A percentile compares a stretch with the other conserved stretches of the same genome.
Conservation (phyloP, 2,797 vertebrate genomes). For the Gallinago solitaria region DNA sequence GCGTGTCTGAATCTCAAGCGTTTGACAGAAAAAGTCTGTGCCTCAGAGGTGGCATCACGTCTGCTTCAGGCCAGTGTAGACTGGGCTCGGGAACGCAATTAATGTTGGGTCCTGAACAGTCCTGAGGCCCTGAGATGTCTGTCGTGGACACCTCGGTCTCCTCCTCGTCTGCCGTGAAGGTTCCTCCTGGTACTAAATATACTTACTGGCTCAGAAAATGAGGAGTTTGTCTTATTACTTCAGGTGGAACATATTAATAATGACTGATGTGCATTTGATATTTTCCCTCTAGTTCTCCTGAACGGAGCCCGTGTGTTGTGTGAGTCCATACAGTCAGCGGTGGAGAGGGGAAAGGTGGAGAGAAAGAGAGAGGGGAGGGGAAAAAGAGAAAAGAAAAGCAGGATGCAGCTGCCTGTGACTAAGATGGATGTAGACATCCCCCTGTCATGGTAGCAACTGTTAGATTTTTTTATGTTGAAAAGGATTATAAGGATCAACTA, state of each 20-base stretch:
- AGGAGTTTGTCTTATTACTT: not conserved
- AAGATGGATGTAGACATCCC: not conserved
- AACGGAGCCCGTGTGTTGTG: not conserved
- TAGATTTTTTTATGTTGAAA: not conserved
- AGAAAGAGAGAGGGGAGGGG: not conserved
- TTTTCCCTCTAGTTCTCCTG: not conserved
- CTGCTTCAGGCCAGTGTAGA: not conserved
- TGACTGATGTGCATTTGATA: not conserved
- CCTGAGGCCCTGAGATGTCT: not conserved
- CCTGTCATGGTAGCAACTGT: not conserved
- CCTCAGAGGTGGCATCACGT: not conserved
- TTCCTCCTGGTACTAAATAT: not conserved
- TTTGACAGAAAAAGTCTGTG: not conserved
- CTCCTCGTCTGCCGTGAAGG: not conserved
- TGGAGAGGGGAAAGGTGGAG: not conserved
- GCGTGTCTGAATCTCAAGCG: not conserved
- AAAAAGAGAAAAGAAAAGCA: not conserved
- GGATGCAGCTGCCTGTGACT: not conserved
- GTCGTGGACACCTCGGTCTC: not conserved
- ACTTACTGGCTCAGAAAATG: not conserved
- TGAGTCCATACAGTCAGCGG: not conserved
- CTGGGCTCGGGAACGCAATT: not conserved
- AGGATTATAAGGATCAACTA: constrained; percentile 1
- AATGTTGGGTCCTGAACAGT: not conserved
- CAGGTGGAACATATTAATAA: not conserved